Percentiles rank a stretch among this genome's conserved stretches.
Evolutionary conservation across 1,140 invertebrate species (phyloP).

Genomic region (Hydropsyche tenuis): DNA sequence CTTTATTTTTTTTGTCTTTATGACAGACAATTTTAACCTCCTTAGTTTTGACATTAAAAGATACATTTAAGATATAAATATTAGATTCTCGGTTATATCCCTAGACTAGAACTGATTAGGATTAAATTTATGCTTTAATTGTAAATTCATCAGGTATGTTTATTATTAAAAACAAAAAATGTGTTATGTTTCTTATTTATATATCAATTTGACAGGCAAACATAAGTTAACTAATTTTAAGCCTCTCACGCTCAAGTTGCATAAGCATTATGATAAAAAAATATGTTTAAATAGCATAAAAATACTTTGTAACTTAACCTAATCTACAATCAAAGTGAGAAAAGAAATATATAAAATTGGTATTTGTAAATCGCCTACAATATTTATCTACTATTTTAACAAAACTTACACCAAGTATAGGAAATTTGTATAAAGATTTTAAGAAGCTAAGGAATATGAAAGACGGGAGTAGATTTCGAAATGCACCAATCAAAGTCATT

Average conservation of each 20-base stretch:
- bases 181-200: constrained; percentile 47
- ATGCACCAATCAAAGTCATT: constrained; percentile 35
- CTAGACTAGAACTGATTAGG: constrained; percentile 51
- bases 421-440: constrained; percentile 50
- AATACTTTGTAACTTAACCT: constrained; percentile 49
- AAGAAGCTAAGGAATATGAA: constrained; percentile 44
- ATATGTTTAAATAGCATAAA: constrained; percentile 50
- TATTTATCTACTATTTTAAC: constrained; percentile 48
- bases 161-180: constrained; percentile 44
- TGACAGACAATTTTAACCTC: constrained; percentile 40
- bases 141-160: constrained; percentile 49
- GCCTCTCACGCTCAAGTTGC: constrained; percentile 50
- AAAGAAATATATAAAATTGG: constrained; percentile 45
- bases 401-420: constrained; percentile 46
- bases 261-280: constrained; percentile 49
- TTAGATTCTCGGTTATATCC: constrained; percentile 51
- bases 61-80: constrained; percentile 50
- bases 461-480: constrained; percentile 25
- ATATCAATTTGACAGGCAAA: constrained; percentile 48
- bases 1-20: constrained; percentile 31
- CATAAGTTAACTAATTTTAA: constrained; percentile 52
- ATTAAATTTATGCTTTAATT: constrained; percentile 51
- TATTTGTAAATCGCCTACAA: constrained; percentile 42
- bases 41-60: constrained; percentile 49
- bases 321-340: constrained; percentile 48